A percentile compares a stretch with the other conserved stretches of the same genome.
Conservation (phyloP, 2,888 invertebrate genomes). For the Penaeus monodon region DNA sequence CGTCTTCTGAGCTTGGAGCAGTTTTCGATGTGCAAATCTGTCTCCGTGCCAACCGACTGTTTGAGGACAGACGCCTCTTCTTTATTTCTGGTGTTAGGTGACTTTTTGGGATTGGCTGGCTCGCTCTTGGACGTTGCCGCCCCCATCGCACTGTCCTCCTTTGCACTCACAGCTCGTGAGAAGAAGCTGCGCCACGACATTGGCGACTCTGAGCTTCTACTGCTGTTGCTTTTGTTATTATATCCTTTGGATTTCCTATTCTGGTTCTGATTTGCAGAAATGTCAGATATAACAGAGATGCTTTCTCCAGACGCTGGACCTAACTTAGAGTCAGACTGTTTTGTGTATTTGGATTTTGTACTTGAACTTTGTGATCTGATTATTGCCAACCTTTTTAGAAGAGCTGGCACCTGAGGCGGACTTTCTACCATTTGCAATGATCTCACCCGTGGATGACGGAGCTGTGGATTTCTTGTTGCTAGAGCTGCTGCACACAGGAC, state of each 20-base stretch:
- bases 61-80: constrained; percentile 41
- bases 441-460: constrained; percentile 10
- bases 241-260: constrained; percentile 32
- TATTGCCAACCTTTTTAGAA: constrained; percentile 40
- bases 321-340: constrained; percentile 47
- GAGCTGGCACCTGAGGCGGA: constrained; percentile 32
- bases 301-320: constrained; percentile 15
- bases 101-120: constrained; percentile 8
- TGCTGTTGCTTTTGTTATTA: constrained; percentile 41
- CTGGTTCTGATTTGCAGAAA: constrained; percentile 24
- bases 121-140: constrained; percentile 7
- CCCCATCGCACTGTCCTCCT: not conserved
- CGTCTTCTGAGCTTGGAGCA: constrained; percentile 32
- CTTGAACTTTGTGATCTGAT: constrained; percentile 38
- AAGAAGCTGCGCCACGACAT: constrained; percentile 57
- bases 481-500: not conserved
- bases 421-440: constrained; percentile 43
- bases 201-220: constrained; percentile 21
- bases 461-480: constrained; percentile 18
- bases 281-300: constrained; percentile 30
- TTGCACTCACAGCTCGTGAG: constrained; percentile 34
- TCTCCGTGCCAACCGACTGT: constrained; percentile 53
- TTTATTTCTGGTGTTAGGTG: constrained; percentile 1
- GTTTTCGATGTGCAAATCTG: constrained; percentile 53
- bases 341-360: constrained; percentile 51